phyloP scores from a whole-genome alignment of 2,797 vertebrate species.

The Pangasius larnaudii region DNA sequence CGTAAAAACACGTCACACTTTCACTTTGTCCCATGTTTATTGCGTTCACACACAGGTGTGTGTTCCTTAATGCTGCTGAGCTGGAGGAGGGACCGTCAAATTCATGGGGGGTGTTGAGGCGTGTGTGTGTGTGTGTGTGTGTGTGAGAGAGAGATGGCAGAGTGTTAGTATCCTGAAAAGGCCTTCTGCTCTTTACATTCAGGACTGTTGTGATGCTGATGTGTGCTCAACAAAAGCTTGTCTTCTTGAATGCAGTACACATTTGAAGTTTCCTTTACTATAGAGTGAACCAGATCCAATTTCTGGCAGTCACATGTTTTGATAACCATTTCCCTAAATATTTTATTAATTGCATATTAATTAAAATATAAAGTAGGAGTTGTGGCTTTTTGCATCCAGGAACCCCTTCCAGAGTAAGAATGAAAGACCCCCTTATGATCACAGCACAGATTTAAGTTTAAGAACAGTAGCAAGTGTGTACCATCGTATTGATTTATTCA shows the following conservation, averaged over 20 bases:
- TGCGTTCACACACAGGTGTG: conserved; percentile 15
- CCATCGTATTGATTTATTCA: background rate
- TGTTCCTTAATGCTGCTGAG: background rate
- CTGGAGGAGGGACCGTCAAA: background rate
- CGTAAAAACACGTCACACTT: conserved; percentile 7
- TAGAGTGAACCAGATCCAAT: background rate
- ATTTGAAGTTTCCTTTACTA: background rate
- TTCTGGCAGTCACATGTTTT: background rate
- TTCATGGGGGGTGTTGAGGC: background rate
- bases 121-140: too few relatives aligned
- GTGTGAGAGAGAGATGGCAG: too few relatives aligned
- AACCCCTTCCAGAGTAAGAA: background rate
- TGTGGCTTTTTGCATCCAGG: background rate
- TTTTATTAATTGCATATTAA: background rate
- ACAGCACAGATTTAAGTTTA: background rate
- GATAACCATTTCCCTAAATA: background rate
- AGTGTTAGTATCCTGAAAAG: background rate
- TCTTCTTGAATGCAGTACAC: background rate
- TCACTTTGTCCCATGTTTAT: background rate
- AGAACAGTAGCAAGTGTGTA: background rate
- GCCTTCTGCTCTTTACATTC: conserved; percentile 43
- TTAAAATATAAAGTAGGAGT: background rate
- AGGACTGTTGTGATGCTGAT: conserved; percentile 74
- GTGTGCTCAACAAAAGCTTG: conserved; percentile 41
- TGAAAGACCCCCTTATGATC: background rate